phyloP scores from a whole-genome alignment of 2,797 vertebrate species.

The Sternarchorhynchus goeldii region DNA sequence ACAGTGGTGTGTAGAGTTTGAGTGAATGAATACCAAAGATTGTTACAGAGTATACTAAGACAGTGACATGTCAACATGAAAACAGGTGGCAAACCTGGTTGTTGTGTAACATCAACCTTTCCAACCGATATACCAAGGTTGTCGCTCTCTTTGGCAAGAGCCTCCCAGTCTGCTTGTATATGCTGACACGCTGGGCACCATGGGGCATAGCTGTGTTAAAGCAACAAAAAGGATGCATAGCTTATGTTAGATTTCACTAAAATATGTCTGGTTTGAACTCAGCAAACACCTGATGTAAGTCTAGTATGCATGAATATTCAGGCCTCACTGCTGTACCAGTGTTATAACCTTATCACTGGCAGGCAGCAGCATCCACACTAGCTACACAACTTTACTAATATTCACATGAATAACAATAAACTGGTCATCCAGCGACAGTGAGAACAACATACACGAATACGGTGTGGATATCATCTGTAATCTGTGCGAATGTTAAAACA shows the following conservation, averaged over 20 bases:
- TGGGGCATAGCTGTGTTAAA: slow-evolving; percentile 76
- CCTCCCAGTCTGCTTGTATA: slow-evolving; percentile 81
- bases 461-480: neutral
- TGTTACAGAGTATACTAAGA: neutral
- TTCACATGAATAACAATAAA: neutral
- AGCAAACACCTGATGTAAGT: neutral
- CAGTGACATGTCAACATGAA: neutral
- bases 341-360: neutral
- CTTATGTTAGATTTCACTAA: neutral
- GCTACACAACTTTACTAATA: neutral
- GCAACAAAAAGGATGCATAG: slow-evolving; percentile 36
- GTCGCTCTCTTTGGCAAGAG: slow-evolving; percentile 73
- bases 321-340: neutral
- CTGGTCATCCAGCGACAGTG: neutral
- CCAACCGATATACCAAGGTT: slow-evolving; percentile 76
- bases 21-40: no score
- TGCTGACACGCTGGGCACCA: slow-evolving; percentile 87
- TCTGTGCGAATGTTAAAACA: neutral
- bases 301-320: neutral
- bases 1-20: neutral
- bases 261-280: neutral
- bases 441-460: neutral
- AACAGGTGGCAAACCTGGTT: slow-evolving; percentile 74
- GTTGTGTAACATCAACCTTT: slow-evolving; percentile 84
- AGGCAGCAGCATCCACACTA: neutral